These are phyloP conservation scores for Epizoanthus ramosus DNA, from an alignment of 92 coral and sea anemone species.

Conservation along the genomic window DNA sequence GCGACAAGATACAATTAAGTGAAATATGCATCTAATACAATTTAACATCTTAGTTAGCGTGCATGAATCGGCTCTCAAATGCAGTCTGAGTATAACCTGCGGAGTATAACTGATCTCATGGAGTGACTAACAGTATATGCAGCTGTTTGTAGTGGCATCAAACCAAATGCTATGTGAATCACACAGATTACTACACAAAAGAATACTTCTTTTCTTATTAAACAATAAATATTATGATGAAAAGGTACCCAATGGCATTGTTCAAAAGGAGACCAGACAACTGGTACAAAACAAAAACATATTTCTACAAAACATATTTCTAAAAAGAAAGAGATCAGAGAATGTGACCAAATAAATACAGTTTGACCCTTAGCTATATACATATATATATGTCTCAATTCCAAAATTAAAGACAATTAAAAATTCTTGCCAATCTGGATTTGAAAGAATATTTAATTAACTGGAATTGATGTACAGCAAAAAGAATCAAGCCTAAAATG, in stretches of 20 bases:
- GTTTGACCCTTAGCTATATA: no score
- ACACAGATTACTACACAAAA: background rate
- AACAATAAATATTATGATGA: background rate
- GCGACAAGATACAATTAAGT: slow-evolving; percentile 14
- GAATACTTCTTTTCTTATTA: background rate
- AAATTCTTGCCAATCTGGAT: background rate
- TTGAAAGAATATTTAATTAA: background rate
- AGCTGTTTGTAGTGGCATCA: background rate
- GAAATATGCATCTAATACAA: background rate
- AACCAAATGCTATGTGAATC: background rate
- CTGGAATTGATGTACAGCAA: background rate
- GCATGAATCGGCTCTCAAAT: slow-evolving; percentile 1
- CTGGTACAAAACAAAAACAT: background rate
- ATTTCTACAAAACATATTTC: background rate
- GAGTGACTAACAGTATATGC: background rate
- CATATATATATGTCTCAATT: no score
- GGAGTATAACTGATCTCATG: background rate
- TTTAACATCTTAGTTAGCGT: background rate
- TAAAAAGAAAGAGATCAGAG: background rate
- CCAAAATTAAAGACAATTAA: background rate
- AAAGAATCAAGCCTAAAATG: background rate
- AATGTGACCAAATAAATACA: background rate
- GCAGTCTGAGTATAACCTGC: background rate
- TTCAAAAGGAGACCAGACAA: background rate
- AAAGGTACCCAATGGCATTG: background rate